Evolutionary conservation across 2,888 invertebrate species (phyloP), one percentile per base, ranked within the genome.

Genomic region (Buathra laborator): DNA sequence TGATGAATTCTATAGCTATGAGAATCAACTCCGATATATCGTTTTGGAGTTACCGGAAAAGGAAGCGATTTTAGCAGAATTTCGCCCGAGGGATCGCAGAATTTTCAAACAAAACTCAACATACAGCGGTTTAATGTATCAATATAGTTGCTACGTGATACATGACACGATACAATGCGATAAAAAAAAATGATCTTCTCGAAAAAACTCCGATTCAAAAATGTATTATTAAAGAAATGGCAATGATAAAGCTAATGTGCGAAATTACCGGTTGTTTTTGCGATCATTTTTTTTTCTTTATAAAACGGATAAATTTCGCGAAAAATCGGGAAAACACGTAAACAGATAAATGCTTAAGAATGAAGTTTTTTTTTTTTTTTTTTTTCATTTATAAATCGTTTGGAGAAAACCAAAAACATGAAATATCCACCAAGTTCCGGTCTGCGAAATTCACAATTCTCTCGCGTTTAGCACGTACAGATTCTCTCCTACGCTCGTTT

Each of bases 401-500:
- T n/a, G 5, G 10, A 32, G 5, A 32, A 10, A 2, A 72, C 44
- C 44, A 14, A 29, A 43, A 72, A 59, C n/a, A 7, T 10, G 48
- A 71, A 32, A 29, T 4, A 32, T 43, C 4, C 37, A 32, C 29
- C 19, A 24, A 29, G 59, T 29, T 59, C 6, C 59, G 12, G 14
- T 29, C 14, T 14, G 44, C 70, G 12, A 44, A 51, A 78, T 62
- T 24, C 4, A 62, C 37, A 68, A 74, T 64, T 76, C 43, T 10
- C 4, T 44, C 67, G 44, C 74, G 74, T 67, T 37, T 43, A 67
- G 64, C 85, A 59, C 66, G 24, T 78, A 32, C 72, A 76, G 72
- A 88, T 85, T 82, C 76, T 85, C 82, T 84, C 64, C 81, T 70
- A 44, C 62, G 64, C 62, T 29, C 37, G 43, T 71, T 76, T 46